Evolutionary conservation across 37 sponge, comb jelly and placozoan genomes (phyloP), one percentile per base, ranked within the genome.

Genomic region (Spongilla lacustris): DNA sequence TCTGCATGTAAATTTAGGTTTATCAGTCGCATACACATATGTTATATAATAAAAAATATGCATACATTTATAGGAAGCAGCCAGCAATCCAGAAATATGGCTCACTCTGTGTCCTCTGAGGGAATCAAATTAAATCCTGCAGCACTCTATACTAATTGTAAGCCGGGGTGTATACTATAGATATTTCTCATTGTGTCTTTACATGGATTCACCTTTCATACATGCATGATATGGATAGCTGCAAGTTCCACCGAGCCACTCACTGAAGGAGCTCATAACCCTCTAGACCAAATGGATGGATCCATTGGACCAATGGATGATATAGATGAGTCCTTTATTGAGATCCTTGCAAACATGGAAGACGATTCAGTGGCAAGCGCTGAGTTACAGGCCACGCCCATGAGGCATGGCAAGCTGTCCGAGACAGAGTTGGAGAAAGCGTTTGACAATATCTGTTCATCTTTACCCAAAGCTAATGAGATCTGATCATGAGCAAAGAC

Each of bases 341-440:
- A 49, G 31, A 41, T 41, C 8, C 71, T 88, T 30, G 83, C 75
- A 33, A 58, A 71, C 24, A 21, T 81, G 26, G 76, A 81, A 34
- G 75, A 24, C 4, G 21, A 58, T 14, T 14, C 19, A 34, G 31
- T 36, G 19, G 32, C 75, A 4, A 34, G 75, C 22, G 2, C 75
- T 33, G 35, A 36, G 75, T 21, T 33, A 30, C 32, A 74, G 14
- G 21, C 58, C 4, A 14, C 58, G 1, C 58, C 12, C 14, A 37
- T n/a, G 35, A 75, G 10, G 76, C n/a, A n/a, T n/a, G 25, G 76
- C 10, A 9, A 34, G 19, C 77, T 90, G 8, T 81, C 11, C 37
- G 58, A 79, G 21, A 25, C 84, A 36, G 81, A 89, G 29, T 73
- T 89, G 71, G 90, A 83, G 31, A 4, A 83, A 11, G 27, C 78